phyloP scores from a whole-genome alignment of 2,113 vertebrate species.

The Alethe diademata region DNA sequence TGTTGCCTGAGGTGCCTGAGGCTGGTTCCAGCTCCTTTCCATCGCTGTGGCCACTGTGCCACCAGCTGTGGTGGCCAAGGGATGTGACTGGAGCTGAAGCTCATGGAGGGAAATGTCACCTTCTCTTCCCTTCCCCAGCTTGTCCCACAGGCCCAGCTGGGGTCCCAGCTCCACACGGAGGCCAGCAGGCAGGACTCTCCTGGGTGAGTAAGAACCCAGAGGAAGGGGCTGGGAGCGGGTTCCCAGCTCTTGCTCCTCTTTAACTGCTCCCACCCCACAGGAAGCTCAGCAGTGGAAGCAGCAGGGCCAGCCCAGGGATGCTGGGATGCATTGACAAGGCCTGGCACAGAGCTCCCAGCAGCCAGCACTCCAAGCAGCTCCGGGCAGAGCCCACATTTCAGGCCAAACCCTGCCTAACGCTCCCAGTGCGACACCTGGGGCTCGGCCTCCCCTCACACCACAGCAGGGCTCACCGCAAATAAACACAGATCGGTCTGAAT shows the following conservation, averaged over 20 bases:
- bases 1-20: fast-evolving
- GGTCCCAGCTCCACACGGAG: neutral
- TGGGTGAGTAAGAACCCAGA: neutral
- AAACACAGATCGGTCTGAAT: neutral
- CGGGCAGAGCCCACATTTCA: neutral
- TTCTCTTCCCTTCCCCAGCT: slow-evolving; percentile 41
- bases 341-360: neutral
- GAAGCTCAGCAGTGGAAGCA: neutral
- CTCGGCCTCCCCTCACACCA: neutral
- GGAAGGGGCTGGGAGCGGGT: fast-evolving
- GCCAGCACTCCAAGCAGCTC: neutral
- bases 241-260: neutral
- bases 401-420: neutral
- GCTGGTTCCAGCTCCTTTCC: neutral
- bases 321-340: fast-evolving
- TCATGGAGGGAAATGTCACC: neutral
- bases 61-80: neutral
- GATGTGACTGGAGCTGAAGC: neutral
- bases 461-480: neutral
- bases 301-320: neutral
- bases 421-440: neutral
- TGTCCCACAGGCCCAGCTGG: slow-evolving; percentile 61
- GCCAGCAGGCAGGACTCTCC: fast-evolving
- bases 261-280: neutral
- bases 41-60: fast-evolving